Percentiles rank a stretch among this genome's conserved stretches.
phyloP scores from a whole-genome alignment of 92 coral and sea anemone species.

The Epizoanthus scotinus region DNA sequence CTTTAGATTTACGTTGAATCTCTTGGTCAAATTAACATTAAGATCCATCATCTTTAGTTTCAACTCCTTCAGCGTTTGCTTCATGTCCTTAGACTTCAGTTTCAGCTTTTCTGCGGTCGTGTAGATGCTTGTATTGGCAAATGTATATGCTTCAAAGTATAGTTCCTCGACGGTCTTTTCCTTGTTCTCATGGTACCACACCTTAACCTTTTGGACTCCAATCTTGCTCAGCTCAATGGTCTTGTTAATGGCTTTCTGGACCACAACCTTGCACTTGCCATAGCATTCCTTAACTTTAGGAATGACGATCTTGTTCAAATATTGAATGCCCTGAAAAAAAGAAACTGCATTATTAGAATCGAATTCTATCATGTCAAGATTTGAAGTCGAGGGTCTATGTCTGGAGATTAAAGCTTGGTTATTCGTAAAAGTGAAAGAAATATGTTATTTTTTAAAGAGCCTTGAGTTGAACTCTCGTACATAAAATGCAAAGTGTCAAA shows the following conservation, averaged over 20 bases:
- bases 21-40: conserved; percentile 49
- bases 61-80: conserved; percentile 17
- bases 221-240: conserved; percentile 52
- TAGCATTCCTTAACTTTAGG: conserved; percentile 57
- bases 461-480: no score
- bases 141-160: conserved; percentile 41
- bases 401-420: no score
- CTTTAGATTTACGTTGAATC: conserved; percentile 23
- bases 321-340: conserved; percentile 23
- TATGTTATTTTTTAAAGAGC: no score
- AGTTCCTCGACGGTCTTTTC: conserved; percentile 85
- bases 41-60: conserved; percentile 26
- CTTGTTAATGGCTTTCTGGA: conserved; percentile 51
- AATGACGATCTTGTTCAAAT: conserved; percentile 60
- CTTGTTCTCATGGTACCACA: conserved; percentile 79
- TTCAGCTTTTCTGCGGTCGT: conserved; percentile 15
- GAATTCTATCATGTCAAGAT: no score
- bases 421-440: no score
- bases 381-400: no score
- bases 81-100: conserved; percentile 30
- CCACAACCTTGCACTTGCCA: conserved; percentile 62
- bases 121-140: conserved; percentile 45
- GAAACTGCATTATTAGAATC: background rate
- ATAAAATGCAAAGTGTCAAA: no score
- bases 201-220: conserved; percentile 55